Base-by-base conservation (phyloP, 1,140 invertebrate species). In the Eueides isabella region DNA sequence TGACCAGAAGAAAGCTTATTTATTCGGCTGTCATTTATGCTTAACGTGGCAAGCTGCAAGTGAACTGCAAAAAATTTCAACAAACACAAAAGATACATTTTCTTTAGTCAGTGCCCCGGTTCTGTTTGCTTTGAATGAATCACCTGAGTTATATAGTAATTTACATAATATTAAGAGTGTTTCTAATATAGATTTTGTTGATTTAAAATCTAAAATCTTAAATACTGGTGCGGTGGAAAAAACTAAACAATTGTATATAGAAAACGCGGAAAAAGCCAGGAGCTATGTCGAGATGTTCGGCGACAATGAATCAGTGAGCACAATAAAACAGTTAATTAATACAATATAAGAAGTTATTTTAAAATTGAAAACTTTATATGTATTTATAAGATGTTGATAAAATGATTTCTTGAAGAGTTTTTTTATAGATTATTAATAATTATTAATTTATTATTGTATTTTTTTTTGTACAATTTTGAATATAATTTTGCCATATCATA, bases 1-100 rank as follows among this genome's bases (percentile, higher is more conserved):
- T 29, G 89, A 96, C 12, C 95, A 96, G 85, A 91, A 95, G 55
- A 94, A 95, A 67, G 97, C 97, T 1, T 97, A 96, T 86, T 93
- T 96, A 72, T 98, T 98, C 94, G 98, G 97, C 19, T 96, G 96
- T 88, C 96, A 98, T 92, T 94, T 98, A 48, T 97, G 96, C 67
- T 94, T 97, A 72, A 96, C 97, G 63, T 97, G 97, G 95, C 97
- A 98, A 94, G 95, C 95, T 9, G 95, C 94, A 29, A 92, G 95
- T 61, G 96, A 96, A 74, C 84, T 96, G 33, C 89, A 94, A 74
- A 88, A 88, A 38, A 83, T 91, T 33, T 85, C 84, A 61, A 90
- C 89, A n/a, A 88, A 90, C 16, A 87, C 84, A 41, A 87, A 94
- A 33, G 95, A 95, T 74, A 94, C 93, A 82, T 91, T 97, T 55